Base-by-base conservation (phyloP, 2,888 invertebrate genomes). In the Callosobruchus maculatus region DNA sequence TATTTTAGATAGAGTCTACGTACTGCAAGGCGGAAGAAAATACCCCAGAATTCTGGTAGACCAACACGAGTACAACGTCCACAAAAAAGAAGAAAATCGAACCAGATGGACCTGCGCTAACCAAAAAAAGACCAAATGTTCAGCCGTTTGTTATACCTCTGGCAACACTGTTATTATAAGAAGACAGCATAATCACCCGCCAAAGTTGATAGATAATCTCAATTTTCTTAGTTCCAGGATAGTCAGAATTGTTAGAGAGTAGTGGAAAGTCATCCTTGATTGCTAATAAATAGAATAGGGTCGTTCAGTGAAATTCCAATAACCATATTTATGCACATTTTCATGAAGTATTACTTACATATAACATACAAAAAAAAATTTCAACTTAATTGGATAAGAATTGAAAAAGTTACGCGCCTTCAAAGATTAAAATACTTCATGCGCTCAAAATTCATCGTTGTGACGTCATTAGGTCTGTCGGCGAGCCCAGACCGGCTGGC, bases 21-120 rank as follows among this genome's bases (percentile, higher is more conserved):
- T 83, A 31, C 9, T 49, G 5, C 76, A 77, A 30, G 77, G 75
- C 73, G 81, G 81, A 49, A 76, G 79, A 68, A 83, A 81, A 72
- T 78, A 82, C 68, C 81, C 81, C 20, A 81, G 77, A 75, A 74
- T 82, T 4, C 75, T 82, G 21, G 70, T 81, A 26, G 79, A 82
- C 31, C 75, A 78, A 1, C 76, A 79, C 70, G 78, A 79, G 68
- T 81, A 77, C 71, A 77, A 77, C 68, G 73, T 81, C 18, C 79
- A 81, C 31, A 21, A 70, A 7, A 73, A 76, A 66, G 73, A 74
- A 20, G n/a, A 74, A n/a, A 77, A 76, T 2, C 75, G 73, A 74
- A 80, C 80, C 3, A 76, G 79, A 70, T 80, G 79, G 80, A 76
- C 77, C 21, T 80, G 80, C 70, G 74, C 71, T 20, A 76, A 75